Base-by-base conservation (phyloP, 1,140 invertebrate genomes). In the Hypsibius dujardini region DNA sequence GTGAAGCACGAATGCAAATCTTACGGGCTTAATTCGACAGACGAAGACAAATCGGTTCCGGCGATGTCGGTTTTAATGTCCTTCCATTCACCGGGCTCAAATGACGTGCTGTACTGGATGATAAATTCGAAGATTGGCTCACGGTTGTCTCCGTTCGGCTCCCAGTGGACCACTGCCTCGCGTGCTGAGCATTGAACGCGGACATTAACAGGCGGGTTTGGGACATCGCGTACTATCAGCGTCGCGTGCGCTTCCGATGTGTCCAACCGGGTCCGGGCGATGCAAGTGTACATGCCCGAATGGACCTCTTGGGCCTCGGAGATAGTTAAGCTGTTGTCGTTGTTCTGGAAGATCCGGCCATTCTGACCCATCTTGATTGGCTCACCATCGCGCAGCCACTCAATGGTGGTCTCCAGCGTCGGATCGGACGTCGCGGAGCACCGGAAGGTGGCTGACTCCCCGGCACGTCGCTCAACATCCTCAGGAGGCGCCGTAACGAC, bases 281-380 rank as follows among this genome's bases (percentile, higher is more conserved):
- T 85, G 80, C 95, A 99, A 0, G 93, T 96, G 76, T 98, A 98
- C 67, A 85, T 85, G 14, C 93, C 94, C 7, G 95, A 95, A 81
- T 97, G 92, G 70, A 94, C 79, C 80, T 95, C 92, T 46, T 87
- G 89, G 14, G 92, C 94, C 80, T 95, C 92, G 2, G 89, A 88
- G 71, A 98, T 95, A 3, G 89, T 90, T 70, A 98, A 80, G 0
- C 94, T 95, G 78, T 90, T 90, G 81, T 96, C 92, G 74, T 88
- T 79, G 76, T 74, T 71, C 71, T 79, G 74, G 62, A 76, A 72
- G 70, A 77, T 77, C 88, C 71, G 87, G 47, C 90, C 89, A 78
- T 92, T 86, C 71, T 83, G 81, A 70, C 92, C 89, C 76, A 92
- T 90, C 79, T 95, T 90, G 69, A 98, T 92, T 0, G 83, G 81